Conservation (phyloP, 2,888 invertebrate genomes). For the Tillus elongatus region DNA sequence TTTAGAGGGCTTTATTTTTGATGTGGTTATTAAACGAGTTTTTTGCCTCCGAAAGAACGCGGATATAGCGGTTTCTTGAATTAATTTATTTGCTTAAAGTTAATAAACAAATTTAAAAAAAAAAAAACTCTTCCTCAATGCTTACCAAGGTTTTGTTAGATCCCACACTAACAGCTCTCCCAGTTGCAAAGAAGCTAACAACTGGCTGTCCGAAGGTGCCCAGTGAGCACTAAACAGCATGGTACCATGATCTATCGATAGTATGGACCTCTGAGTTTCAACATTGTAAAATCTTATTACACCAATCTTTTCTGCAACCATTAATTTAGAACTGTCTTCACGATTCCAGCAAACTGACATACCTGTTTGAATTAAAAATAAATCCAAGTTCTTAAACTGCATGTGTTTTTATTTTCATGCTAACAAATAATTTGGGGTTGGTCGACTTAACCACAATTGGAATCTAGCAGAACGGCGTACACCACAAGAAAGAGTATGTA, state of each 20-base stretch:
- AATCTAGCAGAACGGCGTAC: too few species aligned
- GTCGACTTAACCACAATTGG: too few species aligned
- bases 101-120: too few species aligned
- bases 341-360: constrained; percentile 60
- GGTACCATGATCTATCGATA: constrained; percentile 55
- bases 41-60: too few species aligned
- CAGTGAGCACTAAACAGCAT: constrained; percentile 63
- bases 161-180: constrained; percentile 63
- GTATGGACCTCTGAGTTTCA: constrained; percentile 53
- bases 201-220: constrained; percentile 52
- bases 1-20: too few species aligned
- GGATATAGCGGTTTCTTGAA: too few species aligned
- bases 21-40: too few species aligned
- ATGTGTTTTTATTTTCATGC: too few species aligned
- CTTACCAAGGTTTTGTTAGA: constrained; percentile 54
- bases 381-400: neutral
- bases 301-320: constrained; percentile 70
- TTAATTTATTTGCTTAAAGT: too few species aligned
- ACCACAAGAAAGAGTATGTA: too few species aligned
- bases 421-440: too few species aligned
- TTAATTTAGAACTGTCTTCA: constrained; percentile 58
- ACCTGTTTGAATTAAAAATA: constrained; percentile 24
- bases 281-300: constrained; percentile 64
- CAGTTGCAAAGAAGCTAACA: constrained; percentile 55
- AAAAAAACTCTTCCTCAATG: too few species aligned